phyloP scores from a whole-genome alignment of 2,888 invertebrate genomes.

The Acleris emargana region DNA sequence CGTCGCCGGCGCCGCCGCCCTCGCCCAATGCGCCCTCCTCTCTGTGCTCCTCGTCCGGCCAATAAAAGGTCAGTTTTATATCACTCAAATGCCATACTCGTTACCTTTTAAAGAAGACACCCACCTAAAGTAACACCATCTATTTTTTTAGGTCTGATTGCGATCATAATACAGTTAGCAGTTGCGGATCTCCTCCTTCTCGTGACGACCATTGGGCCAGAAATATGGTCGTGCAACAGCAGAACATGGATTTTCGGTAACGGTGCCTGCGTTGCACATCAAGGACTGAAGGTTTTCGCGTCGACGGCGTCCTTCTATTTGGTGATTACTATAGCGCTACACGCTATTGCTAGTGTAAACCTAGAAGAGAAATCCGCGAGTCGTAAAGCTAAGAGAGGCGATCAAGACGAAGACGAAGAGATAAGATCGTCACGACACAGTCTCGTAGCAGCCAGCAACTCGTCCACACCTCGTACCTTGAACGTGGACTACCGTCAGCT shows the following conservation, averaged over 20 bases:
- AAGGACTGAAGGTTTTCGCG: slow-evolving; percentile 81
- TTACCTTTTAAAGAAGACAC: slow-evolving; percentile 14
- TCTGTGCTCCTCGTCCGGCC: slow-evolving; percentile 72
- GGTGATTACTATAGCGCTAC: slow-evolving; percentile 82
- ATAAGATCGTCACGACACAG: slow-evolving; percentile 76
- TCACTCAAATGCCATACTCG: slow-evolving; percentile 36
- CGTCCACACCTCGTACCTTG: slow-evolving; percentile 77
- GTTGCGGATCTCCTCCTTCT: slow-evolving; percentile 76
- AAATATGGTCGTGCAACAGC: slow-evolving; percentile 78
- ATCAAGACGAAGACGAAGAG: slow-evolving; percentile 70
- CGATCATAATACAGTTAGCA: slow-evolving; percentile 80
- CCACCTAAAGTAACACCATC: slow-evolving; percentile 27
- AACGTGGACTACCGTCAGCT: slow-evolving; percentile 79
- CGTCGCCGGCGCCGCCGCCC: slow-evolving; percentile 71
- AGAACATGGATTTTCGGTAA: slow-evolving; percentile 80
- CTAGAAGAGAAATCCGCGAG: slow-evolving; percentile 69
- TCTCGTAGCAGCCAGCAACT: slow-evolving; percentile 75
- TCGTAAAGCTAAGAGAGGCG: slow-evolving; percentile 60
- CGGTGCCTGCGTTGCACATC: slow-evolving; percentile 77
- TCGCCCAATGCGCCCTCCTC: slow-evolving; percentile 71
- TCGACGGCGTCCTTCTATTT: slow-evolving; percentile 83
- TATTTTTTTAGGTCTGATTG: slow-evolving; percentile 77
- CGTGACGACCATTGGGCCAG: slow-evolving; percentile 72
- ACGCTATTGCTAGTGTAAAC: slow-evolving; percentile 82
- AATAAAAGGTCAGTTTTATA: slow-evolving; percentile 69